Evolutionary conservation across 2,113 vertebrate genomes (phyloP).

Genomic region (Campylomormyrus tamandua): DNA sequence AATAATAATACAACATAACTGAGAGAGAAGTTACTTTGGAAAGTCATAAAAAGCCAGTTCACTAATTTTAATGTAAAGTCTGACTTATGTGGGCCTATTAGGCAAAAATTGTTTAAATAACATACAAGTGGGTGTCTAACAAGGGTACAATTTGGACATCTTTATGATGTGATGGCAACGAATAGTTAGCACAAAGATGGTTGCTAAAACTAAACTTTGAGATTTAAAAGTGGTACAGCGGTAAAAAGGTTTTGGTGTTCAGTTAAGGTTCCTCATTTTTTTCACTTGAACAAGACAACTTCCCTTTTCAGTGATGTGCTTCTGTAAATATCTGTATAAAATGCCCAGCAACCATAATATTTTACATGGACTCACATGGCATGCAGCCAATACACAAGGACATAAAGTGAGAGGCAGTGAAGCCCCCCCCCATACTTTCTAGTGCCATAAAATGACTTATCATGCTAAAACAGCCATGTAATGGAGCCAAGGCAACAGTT

Average conservation of each 20-base stretch:
- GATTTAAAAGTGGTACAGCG: conserved; percentile 20
- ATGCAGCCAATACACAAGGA: background rate
- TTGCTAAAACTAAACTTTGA: conserved; percentile 47
- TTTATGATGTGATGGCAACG: conserved; percentile 40
- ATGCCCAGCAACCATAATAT: background rate
- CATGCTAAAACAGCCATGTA: background rate
- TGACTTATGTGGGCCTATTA: conserved; percentile 23
- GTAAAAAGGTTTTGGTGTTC: background rate
- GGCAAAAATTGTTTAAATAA: conserved; percentile 14
- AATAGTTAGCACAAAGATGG: conserved; percentile 36
- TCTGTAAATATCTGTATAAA: conserved; percentile 11
- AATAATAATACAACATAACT: background rate
- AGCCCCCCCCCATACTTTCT: background rate
- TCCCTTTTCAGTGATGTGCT: conserved; percentile 28
- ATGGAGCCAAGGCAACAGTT: background rate
- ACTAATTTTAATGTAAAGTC: conserved; percentile 38
- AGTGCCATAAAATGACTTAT: background rate
- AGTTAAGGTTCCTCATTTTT: background rate
- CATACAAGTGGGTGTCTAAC: conserved; percentile 27
- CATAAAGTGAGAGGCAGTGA: background rate
- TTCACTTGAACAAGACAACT: conserved; percentile 33
- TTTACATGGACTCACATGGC: background rate
- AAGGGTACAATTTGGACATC: conserved; percentile 22
- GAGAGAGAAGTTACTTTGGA: background rate
- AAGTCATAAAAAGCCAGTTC: conserved; percentile 23